These are phyloP conservation scores for Pelochelys cantorii DNA, from an alignment of 2,797 vertebrate species.

Conservation along the genomic window DNA sequence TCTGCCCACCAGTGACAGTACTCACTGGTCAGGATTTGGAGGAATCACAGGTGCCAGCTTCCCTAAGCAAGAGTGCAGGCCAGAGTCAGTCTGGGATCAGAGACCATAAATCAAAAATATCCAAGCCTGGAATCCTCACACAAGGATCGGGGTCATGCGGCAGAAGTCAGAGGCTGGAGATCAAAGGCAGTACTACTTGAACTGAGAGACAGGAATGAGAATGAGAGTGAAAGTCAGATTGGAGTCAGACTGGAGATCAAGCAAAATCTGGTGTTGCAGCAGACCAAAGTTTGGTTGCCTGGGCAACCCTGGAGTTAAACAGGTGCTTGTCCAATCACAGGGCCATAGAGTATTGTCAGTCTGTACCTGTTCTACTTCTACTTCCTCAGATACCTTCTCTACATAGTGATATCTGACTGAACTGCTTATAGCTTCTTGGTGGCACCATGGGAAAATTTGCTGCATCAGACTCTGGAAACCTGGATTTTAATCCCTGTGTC, in stretches of 20 bases:
- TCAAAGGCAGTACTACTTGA: neutral
- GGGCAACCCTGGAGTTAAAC: neutral
- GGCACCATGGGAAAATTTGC: neutral
- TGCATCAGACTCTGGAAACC: neutral
- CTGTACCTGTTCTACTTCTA: neutral
- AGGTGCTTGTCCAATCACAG: neutral
- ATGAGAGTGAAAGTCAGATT: neutral
- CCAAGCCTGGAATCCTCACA: neutral
- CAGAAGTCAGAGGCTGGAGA: neutral
- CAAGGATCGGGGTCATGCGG: neutral
- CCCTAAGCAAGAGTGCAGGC: neutral
- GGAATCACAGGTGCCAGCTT: neutral
- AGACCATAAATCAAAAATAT: neutral
- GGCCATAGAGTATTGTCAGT: neutral
- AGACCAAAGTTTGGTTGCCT: neutral
- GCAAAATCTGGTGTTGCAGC: neutral
- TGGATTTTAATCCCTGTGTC: neutral
- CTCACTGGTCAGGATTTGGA: neutral
- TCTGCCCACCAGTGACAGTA: neutral
- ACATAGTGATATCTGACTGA: neutral
- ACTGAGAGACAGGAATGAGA: neutral
- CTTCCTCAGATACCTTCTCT: neutral
- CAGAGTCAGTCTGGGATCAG: neutral
- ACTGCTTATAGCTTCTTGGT: neutral
- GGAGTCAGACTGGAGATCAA: neutral